Evolutionary conservation across 2,797 vertebrate species (phyloP).

Genomic region (Paedocypris micromegethes): DNA sequence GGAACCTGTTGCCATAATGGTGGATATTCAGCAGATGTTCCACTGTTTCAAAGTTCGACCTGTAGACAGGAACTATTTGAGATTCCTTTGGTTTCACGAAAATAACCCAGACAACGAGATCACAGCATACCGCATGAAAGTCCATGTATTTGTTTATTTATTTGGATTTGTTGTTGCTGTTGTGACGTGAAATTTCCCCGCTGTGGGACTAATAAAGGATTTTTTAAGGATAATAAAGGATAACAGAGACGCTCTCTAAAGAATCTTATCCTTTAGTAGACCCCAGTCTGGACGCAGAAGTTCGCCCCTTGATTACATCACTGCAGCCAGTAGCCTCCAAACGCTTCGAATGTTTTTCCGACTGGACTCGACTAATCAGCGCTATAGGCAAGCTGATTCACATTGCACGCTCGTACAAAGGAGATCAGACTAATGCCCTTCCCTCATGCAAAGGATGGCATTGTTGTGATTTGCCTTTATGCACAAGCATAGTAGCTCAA

Average conservation of each 20-base stretch:
- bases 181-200: slow-evolving; percentile 1
- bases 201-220: neutral
- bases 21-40: neutral
- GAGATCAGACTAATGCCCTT: neutral
- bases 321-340: neutral
- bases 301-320: neutral
- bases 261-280: slow-evolving; percentile 12
- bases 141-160: neutral
- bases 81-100: neutral
- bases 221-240: slow-evolving; percentile 12
- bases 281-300: slow-evolving; percentile 24
- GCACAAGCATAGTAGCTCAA: neutral
- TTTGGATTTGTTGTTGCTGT: slow-evolving; percentile 7
- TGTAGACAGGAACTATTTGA: neutral
- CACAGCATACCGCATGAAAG: neutral
- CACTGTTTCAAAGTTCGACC: slow-evolving; percentile 3
- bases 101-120: neutral
- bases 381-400: slow-evolving; percentile 22
- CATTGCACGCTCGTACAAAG: neutral
- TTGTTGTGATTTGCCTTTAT: neutral
- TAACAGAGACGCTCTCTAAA: neutral
- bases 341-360: slow-evolving; percentile 16
- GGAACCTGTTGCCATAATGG: neutral
- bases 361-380: neutral
- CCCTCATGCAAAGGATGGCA: slow-evolving; percentile 14